Evolutionary conservation across 2,113 vertebrate species (phyloP).

Genomic region (Epinephelus fuscoguttatus): DNA sequence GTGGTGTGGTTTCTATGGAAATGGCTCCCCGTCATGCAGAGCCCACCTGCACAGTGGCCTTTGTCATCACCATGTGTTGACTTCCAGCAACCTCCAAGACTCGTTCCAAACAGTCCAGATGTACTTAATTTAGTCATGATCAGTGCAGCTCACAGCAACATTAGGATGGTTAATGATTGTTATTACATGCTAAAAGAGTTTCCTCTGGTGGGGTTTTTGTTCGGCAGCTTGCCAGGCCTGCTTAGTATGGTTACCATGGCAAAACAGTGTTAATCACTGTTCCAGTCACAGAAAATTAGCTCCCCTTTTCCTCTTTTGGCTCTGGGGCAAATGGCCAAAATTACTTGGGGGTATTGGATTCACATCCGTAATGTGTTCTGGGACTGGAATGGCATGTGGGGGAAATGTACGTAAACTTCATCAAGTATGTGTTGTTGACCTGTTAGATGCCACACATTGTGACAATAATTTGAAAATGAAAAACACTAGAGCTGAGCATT

Average conservation of each 20-base stretch:
- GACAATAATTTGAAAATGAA: not conserved
- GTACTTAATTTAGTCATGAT: conserved; percentile 62
- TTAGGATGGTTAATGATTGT: conserved; percentile 69
- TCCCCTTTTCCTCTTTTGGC: conserved; percentile 60
- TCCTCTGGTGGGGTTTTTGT: conserved; percentile 52
- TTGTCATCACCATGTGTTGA: conserved; percentile 54
- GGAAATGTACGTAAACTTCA: conserved; percentile 29
- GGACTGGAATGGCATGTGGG: conserved; percentile 25
- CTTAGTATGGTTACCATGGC: conserved; percentile 75
- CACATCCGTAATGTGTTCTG: conserved; percentile 41
- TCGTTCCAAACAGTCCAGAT: conserved; percentile 64
- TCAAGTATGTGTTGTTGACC: conserved; percentile 31
- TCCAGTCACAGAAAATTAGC: conserved; percentile 67
- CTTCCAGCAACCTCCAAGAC: conserved; percentile 44
- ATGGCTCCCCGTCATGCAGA: conserved; percentile 15
- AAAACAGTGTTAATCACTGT: conserved; percentile 66
- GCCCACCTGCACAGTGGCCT: conserved; percentile 51
- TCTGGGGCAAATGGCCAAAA: conserved; percentile 47
- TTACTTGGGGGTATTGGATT: conserved; percentile 34
- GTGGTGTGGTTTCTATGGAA: conserved; percentile 46
- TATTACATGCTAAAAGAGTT: conserved; percentile 70
- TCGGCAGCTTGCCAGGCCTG: conserved; percentile 60
- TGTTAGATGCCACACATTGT: conserved; percentile 21
- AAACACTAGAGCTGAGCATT: conserved; percentile 47
- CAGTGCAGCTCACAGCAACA: conserved; percentile 55